Conservation (phyloP, 2,797 vertebrate species). For the Denticeps clupeoides region DNA sequence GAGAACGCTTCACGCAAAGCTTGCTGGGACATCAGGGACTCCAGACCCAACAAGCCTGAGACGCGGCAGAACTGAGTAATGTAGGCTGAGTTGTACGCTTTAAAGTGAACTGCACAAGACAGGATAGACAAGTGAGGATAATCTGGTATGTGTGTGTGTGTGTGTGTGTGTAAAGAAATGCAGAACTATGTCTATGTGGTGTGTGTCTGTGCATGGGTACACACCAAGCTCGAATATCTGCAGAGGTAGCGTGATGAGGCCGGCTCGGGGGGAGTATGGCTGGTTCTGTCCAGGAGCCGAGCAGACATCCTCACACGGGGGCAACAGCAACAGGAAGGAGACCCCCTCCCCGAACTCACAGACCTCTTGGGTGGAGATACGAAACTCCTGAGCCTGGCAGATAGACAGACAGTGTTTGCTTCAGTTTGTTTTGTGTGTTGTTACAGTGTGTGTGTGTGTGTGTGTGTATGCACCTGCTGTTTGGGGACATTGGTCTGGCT, state of each 20-base stretch:
- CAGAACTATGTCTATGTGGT: neutral
- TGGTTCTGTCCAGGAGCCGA: slow-evolving; percentile 80
- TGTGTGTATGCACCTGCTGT: slow-evolving; percentile 59
- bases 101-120: slow-evolving; percentile 74
- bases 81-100: slow-evolving; percentile 70
- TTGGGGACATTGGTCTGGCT: slow-evolving; percentile 68
- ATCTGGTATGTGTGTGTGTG: neutral
- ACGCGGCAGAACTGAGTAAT: slow-evolving; percentile 78
- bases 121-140: neutral
- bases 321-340: slow-evolving; percentile 79
- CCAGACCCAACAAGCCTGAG: slow-evolving; percentile 77
- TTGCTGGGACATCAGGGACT: slow-evolving; percentile 83
- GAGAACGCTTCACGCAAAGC: slow-evolving; percentile 81
- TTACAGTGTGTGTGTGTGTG: neutral
- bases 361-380: slow-evolving; percentile 81
- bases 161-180: neutral
- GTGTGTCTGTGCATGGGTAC: slow-evolving; percentile 18
- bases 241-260: slow-evolving; percentile 76
- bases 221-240: slow-evolving; percentile 86
- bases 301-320: slow-evolving; percentile 81
- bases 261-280: slow-evolving; percentile 69
- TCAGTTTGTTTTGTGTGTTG: too few species aligned
- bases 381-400: slow-evolving; percentile 74
- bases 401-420: too few species aligned
- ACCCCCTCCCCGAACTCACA: slow-evolving; percentile 78